Percentiles rank a stretch among this genome's conserved stretches.
These are phyloP conservation scores for Dallia pectoralis DNA, from an alignment of 2,797 vertebrate genomes.

Conservation along the genomic window DNA sequence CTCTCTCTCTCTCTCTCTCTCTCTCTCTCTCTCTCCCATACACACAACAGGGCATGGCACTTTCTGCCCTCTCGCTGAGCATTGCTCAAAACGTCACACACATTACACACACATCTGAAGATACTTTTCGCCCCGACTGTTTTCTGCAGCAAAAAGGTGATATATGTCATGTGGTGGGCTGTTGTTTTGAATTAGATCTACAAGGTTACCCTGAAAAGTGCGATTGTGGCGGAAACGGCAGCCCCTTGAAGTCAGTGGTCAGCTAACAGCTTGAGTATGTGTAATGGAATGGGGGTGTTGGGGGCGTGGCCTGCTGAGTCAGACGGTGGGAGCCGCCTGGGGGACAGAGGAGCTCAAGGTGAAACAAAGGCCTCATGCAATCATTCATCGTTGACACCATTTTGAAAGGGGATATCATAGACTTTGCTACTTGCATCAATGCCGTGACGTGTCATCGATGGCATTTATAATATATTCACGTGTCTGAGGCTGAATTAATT, in stretches of 20 bases:
- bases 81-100: conserved; percentile 47
- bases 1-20: not conserved
- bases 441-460: conserved; percentile 8
- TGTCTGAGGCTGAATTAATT: not conserved
- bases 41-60: conserved; percentile 7
- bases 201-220: conserved; percentile 62
- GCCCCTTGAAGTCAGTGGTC: conserved; percentile 58
- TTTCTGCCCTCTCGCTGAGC: conserved; percentile 29
- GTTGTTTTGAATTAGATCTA: conserved; percentile 46
- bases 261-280: conserved; percentile 58
- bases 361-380: conserved; percentile 45
- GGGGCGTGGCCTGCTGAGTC: conserved; percentile 59
- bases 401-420: not conserved
- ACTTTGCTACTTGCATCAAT: conserved; percentile 21
- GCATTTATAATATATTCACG: conserved; percentile 4
- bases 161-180: conserved; percentile 11
- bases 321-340: conserved; percentile 43
- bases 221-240: conserved; percentile 57
- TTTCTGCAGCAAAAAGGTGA: conserved; percentile 11
- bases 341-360: conserved; percentile 64
- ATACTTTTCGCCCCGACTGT: not conserved
- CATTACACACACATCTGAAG: conserved; percentile 6
- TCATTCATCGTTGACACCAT: conserved; percentile 30
- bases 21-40: conserved; percentile 40
- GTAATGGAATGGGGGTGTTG: conserved; percentile 47